Evolutionary conservation across 2,888 invertebrate species (phyloP).

Genomic region (Dascillus cervinus): DNA sequence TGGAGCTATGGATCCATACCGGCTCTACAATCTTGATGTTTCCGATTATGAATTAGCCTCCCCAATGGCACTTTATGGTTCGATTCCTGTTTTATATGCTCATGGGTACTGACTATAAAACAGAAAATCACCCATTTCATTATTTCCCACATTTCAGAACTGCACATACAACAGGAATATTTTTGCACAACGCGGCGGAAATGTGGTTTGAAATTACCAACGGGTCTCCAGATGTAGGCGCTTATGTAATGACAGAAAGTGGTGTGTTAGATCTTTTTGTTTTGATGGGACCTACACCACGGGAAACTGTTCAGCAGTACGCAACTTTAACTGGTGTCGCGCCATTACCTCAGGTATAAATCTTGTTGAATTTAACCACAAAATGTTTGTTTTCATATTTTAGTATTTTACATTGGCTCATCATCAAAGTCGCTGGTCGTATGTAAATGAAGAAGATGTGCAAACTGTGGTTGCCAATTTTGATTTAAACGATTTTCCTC

Average conservation of each 20-base stretch:
- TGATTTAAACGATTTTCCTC: conserved; percentile 81
- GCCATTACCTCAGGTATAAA: conserved; percentile 79
- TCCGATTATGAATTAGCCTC: conserved; percentile 89
- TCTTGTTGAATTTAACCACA: too few relatives aligned
- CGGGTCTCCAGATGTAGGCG: conserved; percentile 52
- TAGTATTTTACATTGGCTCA: conserved; percentile 80
- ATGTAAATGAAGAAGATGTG: conserved; percentile 90
- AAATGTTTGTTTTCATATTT: too few relatives aligned
- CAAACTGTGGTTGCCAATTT: conserved; percentile 69
- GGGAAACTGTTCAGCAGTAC: conserved; percentile 79
- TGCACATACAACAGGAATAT: conserved; percentile 72
- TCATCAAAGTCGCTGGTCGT: conserved; percentile 82
- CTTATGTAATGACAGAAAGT: conserved; percentile 87
- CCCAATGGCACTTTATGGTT: conserved; percentile 89
- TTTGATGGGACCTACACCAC: conserved; percentile 74
- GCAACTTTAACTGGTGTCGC: conserved; percentile 76
- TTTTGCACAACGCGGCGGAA: conserved; percentile 94
- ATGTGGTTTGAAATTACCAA: conserved; percentile 87
- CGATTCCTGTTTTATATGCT: conserved; percentile 85
- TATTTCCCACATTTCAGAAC: too few relatives aligned
- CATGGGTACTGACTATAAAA: conserved; percentile 65
- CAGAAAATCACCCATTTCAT: too few relatives aligned
- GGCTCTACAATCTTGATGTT: conserved; percentile 92
- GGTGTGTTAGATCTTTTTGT: conserved; percentile 88
- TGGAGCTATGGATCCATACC: conserved; percentile 71